A percentile compares a stretch with the other conserved stretches of the same genome.
These are phyloP conservation scores for Australoheros scitulus DNA, from an alignment of 2,113 vertebrate genomes.

Conservation along the genomic window DNA sequence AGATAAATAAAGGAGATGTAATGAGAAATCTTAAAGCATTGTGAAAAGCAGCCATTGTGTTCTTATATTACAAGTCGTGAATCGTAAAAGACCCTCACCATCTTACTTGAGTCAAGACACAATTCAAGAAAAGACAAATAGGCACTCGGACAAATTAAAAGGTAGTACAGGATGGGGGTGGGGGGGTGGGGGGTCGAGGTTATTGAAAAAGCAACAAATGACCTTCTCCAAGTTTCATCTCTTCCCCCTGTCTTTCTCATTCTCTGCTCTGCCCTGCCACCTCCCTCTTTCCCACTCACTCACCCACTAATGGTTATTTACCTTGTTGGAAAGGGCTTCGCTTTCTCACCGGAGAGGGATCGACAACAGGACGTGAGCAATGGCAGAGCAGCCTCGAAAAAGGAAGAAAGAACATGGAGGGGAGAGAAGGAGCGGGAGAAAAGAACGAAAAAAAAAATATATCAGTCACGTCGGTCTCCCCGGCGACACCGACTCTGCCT, in stretches of 20 bases:
- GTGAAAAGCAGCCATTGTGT: conserved; percentile 68
- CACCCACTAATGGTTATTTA: conserved; percentile 83
- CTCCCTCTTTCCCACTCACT: conserved; percentile 65
- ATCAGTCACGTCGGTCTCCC: conserved; percentile 80
- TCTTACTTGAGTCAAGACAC: conserved; percentile 49
- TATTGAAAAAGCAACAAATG: conserved; percentile 83
- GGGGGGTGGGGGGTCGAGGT: conserved; percentile 59
- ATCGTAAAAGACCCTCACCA: conserved; percentile 62
- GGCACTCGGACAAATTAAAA: conserved; percentile 65
- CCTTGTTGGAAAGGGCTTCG: conserved; percentile 82
- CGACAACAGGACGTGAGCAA: conserved; percentile 48
- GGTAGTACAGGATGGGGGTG: not conserved
- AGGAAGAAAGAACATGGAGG: not conserved
- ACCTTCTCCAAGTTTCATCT: conserved; percentile 82
- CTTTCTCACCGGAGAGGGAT: conserved; percentile 79
- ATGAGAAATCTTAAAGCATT: conserved; percentile 73
- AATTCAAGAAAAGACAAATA: conserved; percentile 77
- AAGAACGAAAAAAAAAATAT: conserved; percentile 60
- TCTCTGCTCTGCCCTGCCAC: conserved; percentile 23
- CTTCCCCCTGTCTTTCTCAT: conserved; percentile 44
- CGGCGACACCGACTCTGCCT: conserved; percentile 66
- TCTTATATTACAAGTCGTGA: conserved; percentile 72
- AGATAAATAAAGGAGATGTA: conserved; percentile 75
- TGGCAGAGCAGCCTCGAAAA: conserved; percentile 25
- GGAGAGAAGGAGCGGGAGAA: conserved; percentile 36